Evolutionary conservation across 2,113 vertebrate species (phyloP), one percentile per base, ranked within the genome.

Genomic region (Dromas ardeola): DNA sequence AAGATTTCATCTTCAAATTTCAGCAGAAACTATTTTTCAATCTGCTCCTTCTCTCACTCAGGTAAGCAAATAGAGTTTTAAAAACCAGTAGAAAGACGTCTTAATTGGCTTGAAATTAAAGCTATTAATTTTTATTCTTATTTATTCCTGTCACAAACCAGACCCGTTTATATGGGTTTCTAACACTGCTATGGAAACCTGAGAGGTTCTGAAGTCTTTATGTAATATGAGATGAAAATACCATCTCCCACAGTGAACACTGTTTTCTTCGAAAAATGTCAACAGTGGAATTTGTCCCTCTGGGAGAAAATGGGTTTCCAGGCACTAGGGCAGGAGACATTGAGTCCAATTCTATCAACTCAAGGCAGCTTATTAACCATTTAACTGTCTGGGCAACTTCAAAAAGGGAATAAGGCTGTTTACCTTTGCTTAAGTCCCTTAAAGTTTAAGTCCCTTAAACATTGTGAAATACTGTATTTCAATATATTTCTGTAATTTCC

Each of bases 91-190:
- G 88, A 84, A 81, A 89, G 56, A 17, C 19, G 71, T 55, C 36
- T 38, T 93, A 88, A 96, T 86, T 74, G 80, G 16, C 80, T 95
- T 81, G 69, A 96, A 93, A 97, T 92, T 92, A 95, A 95, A 97
- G 76, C 88, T 84, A 97, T 92, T 95, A 84, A 86, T 93, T 96
- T 94, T 88, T 86, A 74, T 81, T 65, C 83, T 32, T 88, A 83
- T 78, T 88, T 90, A 92, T 91, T 81, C 72, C 72, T 92, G 65
- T 88, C 92, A 93, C 55, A 86, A 95, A 83, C 8, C 63, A 92
- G 76, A 70, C 26, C 61, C 88, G 47, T 71, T 95, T 49, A 34
- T 47, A 81, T 34, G 72, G 72, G 34, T 91, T 91, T 89, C 65
- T 42, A 93, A 13, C n/a, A 93, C 88, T 95, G 92, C 82, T 94